phyloP scores from a whole-genome alignment of 2,888 invertebrate species.

The Hoplodrina blanda region DNA sequence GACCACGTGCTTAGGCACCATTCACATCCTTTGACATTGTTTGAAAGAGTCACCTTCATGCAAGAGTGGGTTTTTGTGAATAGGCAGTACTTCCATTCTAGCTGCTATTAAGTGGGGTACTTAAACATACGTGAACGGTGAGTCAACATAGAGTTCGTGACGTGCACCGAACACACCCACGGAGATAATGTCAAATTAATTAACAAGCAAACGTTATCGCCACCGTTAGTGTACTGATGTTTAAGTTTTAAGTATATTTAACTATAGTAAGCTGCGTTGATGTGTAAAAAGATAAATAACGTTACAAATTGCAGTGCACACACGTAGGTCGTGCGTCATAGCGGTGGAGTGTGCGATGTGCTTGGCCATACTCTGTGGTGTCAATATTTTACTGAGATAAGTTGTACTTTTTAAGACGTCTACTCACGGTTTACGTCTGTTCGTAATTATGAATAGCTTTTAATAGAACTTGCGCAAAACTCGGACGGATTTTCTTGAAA shows the following conservation, averaged over 20 bases:
- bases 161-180: conserved; percentile 79
- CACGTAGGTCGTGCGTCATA: conserved; percentile 54
- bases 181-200: conserved; percentile 72
- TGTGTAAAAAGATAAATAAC: conserved; percentile 50
- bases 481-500: neutral
- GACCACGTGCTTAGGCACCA: conserved; percentile 7
- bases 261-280: conserved; percentile 37
- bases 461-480: neutral
- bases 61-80: conserved; percentile 53
- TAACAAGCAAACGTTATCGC: conserved; percentile 62
- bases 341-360: conserved; percentile 31
- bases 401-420: conserved; percentile 13
- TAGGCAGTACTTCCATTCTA: conserved; percentile 37
- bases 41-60: conserved; percentile 53
- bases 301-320: conserved; percentile 52
- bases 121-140: conserved; percentile 37
- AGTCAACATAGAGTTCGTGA: conserved; percentile 66
- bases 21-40: conserved; percentile 43
- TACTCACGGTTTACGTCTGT: conserved; percentile 8
- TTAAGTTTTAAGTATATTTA: conserved; percentile 42
- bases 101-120: conserved; percentile 28
- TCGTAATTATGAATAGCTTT: neutral
- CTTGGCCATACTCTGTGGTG: conserved; percentile 17
- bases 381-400: conserved; percentile 58
- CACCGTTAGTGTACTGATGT: conserved; percentile 52